Evolutionary conservation across 2,113 vertebrate genomes (phyloP), one percentile per base, ranked within the genome.

Genomic region (Plecotus auritus): DNA sequence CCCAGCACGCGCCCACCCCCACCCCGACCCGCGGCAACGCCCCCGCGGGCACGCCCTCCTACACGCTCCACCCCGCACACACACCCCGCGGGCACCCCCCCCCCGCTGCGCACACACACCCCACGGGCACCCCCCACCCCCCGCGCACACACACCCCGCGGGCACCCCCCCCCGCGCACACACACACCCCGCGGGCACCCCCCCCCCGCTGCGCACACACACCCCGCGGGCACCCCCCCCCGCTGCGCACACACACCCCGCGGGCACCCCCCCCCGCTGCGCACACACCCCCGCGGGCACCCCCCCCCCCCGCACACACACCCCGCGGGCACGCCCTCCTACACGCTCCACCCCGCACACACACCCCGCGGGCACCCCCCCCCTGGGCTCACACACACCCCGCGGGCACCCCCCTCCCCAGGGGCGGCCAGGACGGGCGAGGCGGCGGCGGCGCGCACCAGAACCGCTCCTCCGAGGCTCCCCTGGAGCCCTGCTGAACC

Each of bases 401-500:
- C 2, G 12, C 26, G 1, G 2, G 20, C 32, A 2, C 47, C 0
- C 0, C 1, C 35, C 64, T 12, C 30, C 22, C 28, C 30, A 1
- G 13, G 66, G 10, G 16, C 1, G 8, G 3, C 76, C 17, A 0
- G 30, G 69, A 66, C 12, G 54, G 35, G 23, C 11, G 9, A 23
- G 66, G n/a, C 23, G 18, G 7, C 23, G 18, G 7, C 17, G 1
- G 3, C 5, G 49, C 18, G 5, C 76, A 14, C 49, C 40, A 2
- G 97, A 98, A 97, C 97, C 94, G 94, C 97, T 97, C 97, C 95
- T 97, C 94, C 45, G 96, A 97, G 97, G 93, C 93, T 97, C 97
- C 95, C 95, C 97, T 96, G 81, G 96, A 98, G 97, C 97, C 95
- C 96, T 97, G 98, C 98, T 99, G 98, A 97, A 98, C 98, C 98